A percentile compares a stretch with the other conserved stretches of the same genome.
Conservation (phyloP, 2,888 invertebrate species). For the Sminthurides aquaticus region DNA sequence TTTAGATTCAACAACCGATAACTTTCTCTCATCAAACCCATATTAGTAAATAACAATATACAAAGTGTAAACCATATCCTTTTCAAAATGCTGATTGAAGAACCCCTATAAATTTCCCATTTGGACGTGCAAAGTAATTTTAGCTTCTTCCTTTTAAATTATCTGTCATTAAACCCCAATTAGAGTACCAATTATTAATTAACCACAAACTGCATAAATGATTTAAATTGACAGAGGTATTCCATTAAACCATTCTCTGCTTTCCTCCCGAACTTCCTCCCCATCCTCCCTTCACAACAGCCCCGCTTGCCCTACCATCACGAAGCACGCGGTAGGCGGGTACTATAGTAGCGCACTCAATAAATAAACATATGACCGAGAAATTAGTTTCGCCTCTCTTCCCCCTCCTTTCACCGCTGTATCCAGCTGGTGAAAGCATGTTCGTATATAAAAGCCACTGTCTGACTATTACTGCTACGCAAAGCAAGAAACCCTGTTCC, state of each 20-base stretch:
- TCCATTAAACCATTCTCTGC: neutral
- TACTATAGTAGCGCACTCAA: neutral
- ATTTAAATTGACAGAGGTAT: neutral
- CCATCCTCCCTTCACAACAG: too few species aligned
- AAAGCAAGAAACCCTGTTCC: too few species aligned
- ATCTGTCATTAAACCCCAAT: neutral
- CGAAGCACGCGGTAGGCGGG: too few species aligned
- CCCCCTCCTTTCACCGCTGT: neutral
- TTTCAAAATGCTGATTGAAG: too few species aligned
- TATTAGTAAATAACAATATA: too few species aligned
- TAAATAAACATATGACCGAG: neutral
- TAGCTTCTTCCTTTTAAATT: too few species aligned
- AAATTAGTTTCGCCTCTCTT: neutral
- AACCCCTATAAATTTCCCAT: too few species aligned
- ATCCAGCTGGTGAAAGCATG: neutral
- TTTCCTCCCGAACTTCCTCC: too few species aligned
- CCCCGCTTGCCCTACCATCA: too few species aligned
- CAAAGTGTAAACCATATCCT: too few species aligned
- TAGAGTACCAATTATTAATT: neutral
- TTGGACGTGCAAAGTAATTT: too few species aligned
- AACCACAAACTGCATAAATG: neutral
- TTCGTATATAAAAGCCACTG: neutral
- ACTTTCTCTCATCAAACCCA: neutral
- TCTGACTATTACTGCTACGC: too few species aligned
- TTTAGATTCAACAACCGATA: neutral